Percentiles rank a stretch among this genome's conserved stretches.
These are phyloP conservation scores for Scelioninae gen. 1 DNA, from an alignment of 2,888 invertebrate genomes.

Conservation along the genomic window DNA sequence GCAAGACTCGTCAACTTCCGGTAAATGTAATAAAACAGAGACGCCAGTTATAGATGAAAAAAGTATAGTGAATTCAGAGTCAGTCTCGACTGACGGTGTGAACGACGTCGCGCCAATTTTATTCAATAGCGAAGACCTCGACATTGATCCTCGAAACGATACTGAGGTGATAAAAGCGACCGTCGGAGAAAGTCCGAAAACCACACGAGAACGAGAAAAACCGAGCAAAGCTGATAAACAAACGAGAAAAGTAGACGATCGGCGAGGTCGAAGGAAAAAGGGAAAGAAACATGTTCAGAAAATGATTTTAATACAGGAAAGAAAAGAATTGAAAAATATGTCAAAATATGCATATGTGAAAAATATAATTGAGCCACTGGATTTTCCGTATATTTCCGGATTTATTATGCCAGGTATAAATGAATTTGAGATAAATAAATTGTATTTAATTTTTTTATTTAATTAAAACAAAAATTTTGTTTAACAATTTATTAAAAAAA, in stretches of 20 bases:
- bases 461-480: neutral
- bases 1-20: slow-evolving; percentile 27
- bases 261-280: neutral
- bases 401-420: slow-evolving; percentile 38
- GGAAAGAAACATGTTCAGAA: neutral
- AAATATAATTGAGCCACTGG: slow-evolving; percentile 34
- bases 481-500: neutral
- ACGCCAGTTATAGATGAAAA: slow-evolving; percentile 5
- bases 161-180: neutral
- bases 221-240: slow-evolving; percentile 1
- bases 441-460: no score
- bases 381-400: slow-evolving; percentile 55
- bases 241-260: slow-evolving; percentile 2
- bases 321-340: slow-evolving; percentile 12
- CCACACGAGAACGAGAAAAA: neutral
- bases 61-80: no score
- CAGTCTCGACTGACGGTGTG: neutral
- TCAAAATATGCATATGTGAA: slow-evolving; percentile 1
- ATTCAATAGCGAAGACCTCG: slow-evolving; percentile 15
- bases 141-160: slow-evolving; percentile 20
- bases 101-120: slow-evolving; percentile 12
- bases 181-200: slow-evolving; percentile 32
- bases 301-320: slow-evolving; percentile 23
- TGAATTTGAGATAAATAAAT: no score
- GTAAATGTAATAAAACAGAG: slow-evolving; percentile 27